Evolutionary conservation across 2,113 vertebrate species (phyloP), one percentile per base, ranked within the genome.

Genomic region (Gymnobelideus leadbeateri): DNA sequence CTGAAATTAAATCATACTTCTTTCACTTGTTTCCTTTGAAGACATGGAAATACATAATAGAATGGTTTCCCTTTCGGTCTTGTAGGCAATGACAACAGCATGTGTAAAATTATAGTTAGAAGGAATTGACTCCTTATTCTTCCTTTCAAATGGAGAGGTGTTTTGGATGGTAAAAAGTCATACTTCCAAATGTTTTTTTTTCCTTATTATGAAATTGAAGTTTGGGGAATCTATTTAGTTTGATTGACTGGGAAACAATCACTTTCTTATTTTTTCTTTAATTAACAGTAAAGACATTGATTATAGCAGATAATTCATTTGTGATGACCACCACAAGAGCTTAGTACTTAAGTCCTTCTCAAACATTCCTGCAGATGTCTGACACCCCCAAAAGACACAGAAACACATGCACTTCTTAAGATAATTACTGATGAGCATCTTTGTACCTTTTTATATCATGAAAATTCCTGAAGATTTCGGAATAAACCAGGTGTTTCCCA

Each of bases 81-180:
- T 3, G 46, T 89, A 3, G 61, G 2, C 21, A 90, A 91, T 52
- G 43, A 51, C 96, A 24, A 49, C 7, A 93, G 91, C 68, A 94
- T 23, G 49, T 90, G 28, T 95, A 49, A 68, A 9, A 92, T 91
- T 91, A 89, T 91, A 84, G 19, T 11, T 90, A 89, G 57, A 92
- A 92, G 1, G 92, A 43, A 24, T 43, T 25, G 21, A 19, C 4
- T 91, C 49, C 52, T 96, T 91, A 92, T 23, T 54, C 46, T 93
- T 94, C 51, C 47, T 24, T 92, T 51, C 5, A 26, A 43, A 26
- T 90, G 50, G 94, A 90, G 94, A 95, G 90, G 92, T 53, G 28
- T 6, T 84, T 68, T 23, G 51, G 16, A 8, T 90, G 84, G 21
- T 94, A 5, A 2, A 91, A 52, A 94, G 9, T 2, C 43, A 94